Evolutionary conservation across 2,888 invertebrate species (phyloP).

Genomic region (Halocaridina rubra): DNA sequence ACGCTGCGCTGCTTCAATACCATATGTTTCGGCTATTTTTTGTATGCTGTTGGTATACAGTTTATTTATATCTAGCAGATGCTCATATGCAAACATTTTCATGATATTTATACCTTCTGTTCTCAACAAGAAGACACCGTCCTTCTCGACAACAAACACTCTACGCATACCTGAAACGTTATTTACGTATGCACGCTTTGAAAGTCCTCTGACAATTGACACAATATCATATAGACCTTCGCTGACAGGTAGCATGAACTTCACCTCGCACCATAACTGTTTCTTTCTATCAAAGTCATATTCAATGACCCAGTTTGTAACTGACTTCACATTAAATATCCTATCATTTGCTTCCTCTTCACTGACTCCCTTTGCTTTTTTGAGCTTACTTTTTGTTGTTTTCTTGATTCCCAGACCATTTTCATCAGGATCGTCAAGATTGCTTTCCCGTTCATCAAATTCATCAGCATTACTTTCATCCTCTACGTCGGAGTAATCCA

Average conservation of each 20-base stretch:
- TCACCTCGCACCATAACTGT: slow-evolving; percentile 86
- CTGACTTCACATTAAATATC: not conserved
- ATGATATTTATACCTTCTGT: slow-evolving; percentile 96
- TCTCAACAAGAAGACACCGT: slow-evolving; percentile 76
- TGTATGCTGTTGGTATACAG: slow-evolving; percentile 95
- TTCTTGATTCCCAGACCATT: too few relatives aligned
- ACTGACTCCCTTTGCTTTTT: too few relatives aligned
- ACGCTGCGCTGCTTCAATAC: slow-evolving; percentile 94
- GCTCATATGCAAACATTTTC: slow-evolving; percentile 87
- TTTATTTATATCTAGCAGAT: slow-evolving; percentile 82
- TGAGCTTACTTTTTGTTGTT: too few relatives aligned
- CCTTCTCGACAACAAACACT: slow-evolving; percentile 79
- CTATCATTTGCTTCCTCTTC: not conserved
- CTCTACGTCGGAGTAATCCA: too few relatives aligned
- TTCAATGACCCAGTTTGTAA: slow-evolving; percentile 70
- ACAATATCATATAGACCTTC: slow-evolving; percentile 79
- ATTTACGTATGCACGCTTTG: slow-evolving; percentile 80
- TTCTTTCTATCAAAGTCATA: slow-evolving; percentile 83
- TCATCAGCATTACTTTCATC: too few relatives aligned
- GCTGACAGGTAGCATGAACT: slow-evolving; percentile 74
- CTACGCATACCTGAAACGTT: slow-evolving; percentile 84
- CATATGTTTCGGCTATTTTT: slow-evolving; percentile 88
- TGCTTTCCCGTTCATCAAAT: too few relatives aligned
- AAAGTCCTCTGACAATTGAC: slow-evolving; percentile 78
- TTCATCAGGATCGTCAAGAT: too few relatives aligned